Base-by-base conservation (phyloP, 1,140 invertebrate genomes). In the Drosophila novamexicana region DNA sequence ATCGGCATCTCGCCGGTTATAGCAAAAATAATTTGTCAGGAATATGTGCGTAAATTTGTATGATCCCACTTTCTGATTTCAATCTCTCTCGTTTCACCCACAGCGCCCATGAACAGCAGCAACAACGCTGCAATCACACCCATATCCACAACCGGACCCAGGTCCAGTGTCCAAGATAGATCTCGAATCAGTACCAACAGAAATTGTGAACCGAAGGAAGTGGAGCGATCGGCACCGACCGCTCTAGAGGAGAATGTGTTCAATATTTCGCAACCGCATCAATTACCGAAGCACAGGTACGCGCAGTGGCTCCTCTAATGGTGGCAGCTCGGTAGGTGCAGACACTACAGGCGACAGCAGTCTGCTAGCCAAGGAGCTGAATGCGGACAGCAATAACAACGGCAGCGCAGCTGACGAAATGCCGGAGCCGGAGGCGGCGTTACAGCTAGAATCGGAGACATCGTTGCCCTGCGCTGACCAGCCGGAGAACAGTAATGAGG, bases 251-350 rank as follows among this genome's bases (percentile, higher is more conserved):
- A 82, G 71, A 83, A 92, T 92, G 91, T 92, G 91, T 81, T 92
- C 91, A 63, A 92, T 92, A 74, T 92, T 92, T 80, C 91, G 89
- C 40, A 92, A 92, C 73, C 91, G 91, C 63, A 92, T 92, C 64
- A 92, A 92, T 75, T 92, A 91, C 58, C 88, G 91, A 32, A 90
- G 90, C 52, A 76, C 90, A 42, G 57, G 71, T 18, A 74, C 71
- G 42, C 65, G 70, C 39, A 67, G 68, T 36, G 79, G 77, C 42
- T 53, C 66, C 61, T 77, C 88, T 49, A 79, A 56, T 66, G 83
- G 67, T 53, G 79, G 74, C 57, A 34, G 42, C 32, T 47, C 57
- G 14, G 62, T 54, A 58, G 74, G 54, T 39, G 53, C 42, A 52
- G 66, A 54, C 40, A 49, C 8, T 2, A 70, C 36, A n/a, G 68